A percentile compares a stretch with the other conserved stretches of the same genome.
Conservation (phyloP, 2,888 invertebrate genomes). For the Sesia apiformis region DNA sequence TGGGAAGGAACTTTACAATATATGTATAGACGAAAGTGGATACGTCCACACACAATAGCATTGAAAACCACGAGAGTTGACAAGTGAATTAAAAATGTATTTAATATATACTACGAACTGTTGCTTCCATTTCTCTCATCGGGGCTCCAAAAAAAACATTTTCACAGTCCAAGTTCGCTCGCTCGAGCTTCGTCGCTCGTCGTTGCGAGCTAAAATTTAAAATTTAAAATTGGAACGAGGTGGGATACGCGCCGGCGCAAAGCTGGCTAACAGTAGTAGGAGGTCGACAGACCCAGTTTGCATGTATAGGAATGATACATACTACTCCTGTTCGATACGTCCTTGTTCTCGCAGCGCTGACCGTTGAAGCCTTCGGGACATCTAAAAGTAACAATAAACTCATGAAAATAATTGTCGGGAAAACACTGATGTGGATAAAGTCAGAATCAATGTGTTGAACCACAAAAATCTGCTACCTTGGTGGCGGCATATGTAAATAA, state of each 20-base stretch:
- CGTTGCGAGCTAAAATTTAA: slow-evolving; percentile 43
- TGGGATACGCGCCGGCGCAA: slow-evolving; percentile 54
- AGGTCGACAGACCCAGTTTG: slow-evolving; percentile 84
- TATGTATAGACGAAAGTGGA: too few species aligned
- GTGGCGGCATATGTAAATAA: too few species aligned
- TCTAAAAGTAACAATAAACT: slow-evolving; percentile 49
- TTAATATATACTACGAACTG: too few species aligned
- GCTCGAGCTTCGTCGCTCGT: slow-evolving; percentile 19
- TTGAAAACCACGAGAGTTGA: too few species aligned
- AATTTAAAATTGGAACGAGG: slow-evolving; percentile 58
- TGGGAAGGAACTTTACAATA: too few species aligned
- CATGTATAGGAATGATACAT: slow-evolving; percentile 86
- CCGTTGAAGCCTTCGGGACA: slow-evolving; percentile 88
- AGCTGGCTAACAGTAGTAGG: slow-evolving; percentile 82
- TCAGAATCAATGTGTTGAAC: too few species aligned
- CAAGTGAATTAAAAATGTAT: too few species aligned
- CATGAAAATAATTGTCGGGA: neutral
- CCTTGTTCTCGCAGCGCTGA: slow-evolving; percentile 86
- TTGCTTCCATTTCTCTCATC: too few species aligned
- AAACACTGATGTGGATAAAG: neutral
- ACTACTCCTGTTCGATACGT: slow-evolving; percentile 83
- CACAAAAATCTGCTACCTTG: too few species aligned
- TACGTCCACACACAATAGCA: too few species aligned
- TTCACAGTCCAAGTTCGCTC: slow-evolving; percentile 34
- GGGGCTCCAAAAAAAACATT: neutral